These are phyloP conservation scores for Drosophila helvetica DNA, from an alignment of 2,888 invertebrate species.

Conservation along the genomic window DNA sequence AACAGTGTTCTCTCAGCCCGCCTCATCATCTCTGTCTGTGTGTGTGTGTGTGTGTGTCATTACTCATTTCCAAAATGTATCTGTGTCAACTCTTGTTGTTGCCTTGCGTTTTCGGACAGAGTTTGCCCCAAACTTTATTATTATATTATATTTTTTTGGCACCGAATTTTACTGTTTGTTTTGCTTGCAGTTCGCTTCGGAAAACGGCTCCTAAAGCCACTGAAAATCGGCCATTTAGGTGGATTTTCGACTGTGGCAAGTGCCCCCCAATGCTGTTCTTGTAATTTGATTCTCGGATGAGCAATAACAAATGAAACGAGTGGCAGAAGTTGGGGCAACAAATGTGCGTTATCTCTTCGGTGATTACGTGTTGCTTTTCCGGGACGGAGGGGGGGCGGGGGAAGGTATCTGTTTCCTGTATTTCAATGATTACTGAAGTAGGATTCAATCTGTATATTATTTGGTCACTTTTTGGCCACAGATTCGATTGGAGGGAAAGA, in stretches of 20 bases:
- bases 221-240: conserved; percentile 43
- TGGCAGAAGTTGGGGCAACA: conserved; percentile 23
- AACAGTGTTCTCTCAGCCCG: conserved; percentile 60
- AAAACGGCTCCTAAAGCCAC: conserved; percentile 52
- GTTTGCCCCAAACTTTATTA: conserved; percentile 21
- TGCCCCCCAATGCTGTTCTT: conserved; percentile 39
- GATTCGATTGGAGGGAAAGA: not conserved
- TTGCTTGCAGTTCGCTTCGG: conserved; percentile 58
- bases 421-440: not conserved
- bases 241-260: conserved; percentile 12
- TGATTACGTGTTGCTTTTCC: conserved; percentile 29
- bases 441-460: not conserved
- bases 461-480: not conserved
- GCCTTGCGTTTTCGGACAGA: conserved; percentile 37
- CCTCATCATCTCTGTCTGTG: conserved; percentile 1
- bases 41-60: conserved; percentile 55
- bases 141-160: conserved; percentile 43
- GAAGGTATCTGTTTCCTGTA: conserved; percentile 24
- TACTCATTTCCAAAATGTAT: conserved; percentile 70
- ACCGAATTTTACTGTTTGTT: conserved; percentile 53
- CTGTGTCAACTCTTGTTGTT: conserved; percentile 53
- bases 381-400: not conserved
- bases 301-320: conserved; percentile 12
- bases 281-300: conserved; percentile 60
- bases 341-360: conserved; percentile 29